These are phyloP conservation scores for Drosophila eohydei DNA, from an alignment of 2,888 invertebrate species.

Conservation along the genomic window DNA sequence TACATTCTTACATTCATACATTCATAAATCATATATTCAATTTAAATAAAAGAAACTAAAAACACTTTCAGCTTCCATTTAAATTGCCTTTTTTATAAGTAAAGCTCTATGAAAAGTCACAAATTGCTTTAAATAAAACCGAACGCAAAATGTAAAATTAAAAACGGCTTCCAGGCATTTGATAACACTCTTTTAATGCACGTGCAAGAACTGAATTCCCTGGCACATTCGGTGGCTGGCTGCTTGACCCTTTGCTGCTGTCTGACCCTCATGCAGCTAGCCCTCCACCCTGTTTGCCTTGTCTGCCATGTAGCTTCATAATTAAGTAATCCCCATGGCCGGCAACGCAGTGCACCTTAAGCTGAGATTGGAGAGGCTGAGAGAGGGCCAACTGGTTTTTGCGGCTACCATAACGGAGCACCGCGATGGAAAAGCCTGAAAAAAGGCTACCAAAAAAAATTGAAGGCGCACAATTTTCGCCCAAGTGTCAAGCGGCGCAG, in stretches of 20 bases:
- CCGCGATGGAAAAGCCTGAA: constrained; percentile 37
- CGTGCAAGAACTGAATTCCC: constrained; percentile 14
- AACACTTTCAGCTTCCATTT: neutral
- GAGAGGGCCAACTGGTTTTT: constrained; percentile 64
- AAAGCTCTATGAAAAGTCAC: neutral
- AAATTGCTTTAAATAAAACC: constrained; percentile 1
- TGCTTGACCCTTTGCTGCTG: constrained; percentile 9
- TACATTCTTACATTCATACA: neutral
- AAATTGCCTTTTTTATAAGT: neutral
- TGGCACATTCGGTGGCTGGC: constrained; percentile 14
- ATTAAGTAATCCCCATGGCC: constrained; percentile 73
- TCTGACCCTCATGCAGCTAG: constrained; percentile 4
- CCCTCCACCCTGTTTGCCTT: constrained; percentile 25
- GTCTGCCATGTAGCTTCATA: constrained; percentile 60
- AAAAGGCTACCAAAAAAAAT: constrained; percentile 61
- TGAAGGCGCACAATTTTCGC: constrained; percentile 48
- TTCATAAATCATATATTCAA: no score
- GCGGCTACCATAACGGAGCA: constrained; percentile 58
- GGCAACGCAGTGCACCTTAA: constrained; percentile 67
- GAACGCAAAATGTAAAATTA: constrained; percentile 23
- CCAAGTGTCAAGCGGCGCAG: constrained; percentile 40
- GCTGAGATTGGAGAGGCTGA: constrained; percentile 49
- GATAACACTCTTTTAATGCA: constrained; percentile 30
- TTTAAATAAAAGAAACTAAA: neutral
- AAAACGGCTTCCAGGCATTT: constrained; percentile 28